Base-by-base conservation (phyloP, 2,113 vertebrate species). In the Amphilophus citrinellus region DNA sequence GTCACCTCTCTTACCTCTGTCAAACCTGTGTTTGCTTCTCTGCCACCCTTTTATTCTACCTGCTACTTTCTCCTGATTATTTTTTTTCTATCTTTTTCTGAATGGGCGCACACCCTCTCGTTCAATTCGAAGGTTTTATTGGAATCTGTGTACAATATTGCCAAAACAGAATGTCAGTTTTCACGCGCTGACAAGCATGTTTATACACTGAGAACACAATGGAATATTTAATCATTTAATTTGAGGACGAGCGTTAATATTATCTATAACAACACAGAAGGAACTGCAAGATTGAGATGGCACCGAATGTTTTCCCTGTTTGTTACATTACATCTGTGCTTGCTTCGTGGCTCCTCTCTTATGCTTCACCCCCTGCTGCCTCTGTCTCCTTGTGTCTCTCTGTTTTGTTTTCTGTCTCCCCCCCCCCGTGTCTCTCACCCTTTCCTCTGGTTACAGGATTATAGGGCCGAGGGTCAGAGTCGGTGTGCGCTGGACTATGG, bases 401-500 rank as follows among this genome's bases (percentile, higher is more conserved):
- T 71, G 15, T 84, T 68, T 83, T 87, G 80, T 87, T 83, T 83
- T 61, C 15, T 71, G 66, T 53, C 57, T 59, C 80, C 65, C 76
- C 71, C 76, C 61, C 56, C 44, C 57, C 20, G 24, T 22, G 57
- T 86, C 84, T 75, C 78, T 90, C 58, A 7, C 47, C 76, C n/a
- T 76, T 80, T 84, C 87, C 91, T 91, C 80, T 63, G 61, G 86
- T 91, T 88, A 85, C 87, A 90, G 91, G 92, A 92, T 92, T 94
- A 93, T 76, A 17, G 85, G 71, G 84, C 82, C 82, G 84, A 68
- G 91, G 93, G 93, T 95, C 86, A 86, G 91, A 92, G 89, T 92
- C 78, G 24, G 83, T 91, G 90, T 93, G 92, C 61, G 56, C 82
- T 91, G 87, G 93, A 92, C 91, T 93, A 89, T 88, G 87, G 89